Evolutionary conservation across 2,113 vertebrate genomes (phyloP).

Genomic region (Bothrops jararaca): DNA sequence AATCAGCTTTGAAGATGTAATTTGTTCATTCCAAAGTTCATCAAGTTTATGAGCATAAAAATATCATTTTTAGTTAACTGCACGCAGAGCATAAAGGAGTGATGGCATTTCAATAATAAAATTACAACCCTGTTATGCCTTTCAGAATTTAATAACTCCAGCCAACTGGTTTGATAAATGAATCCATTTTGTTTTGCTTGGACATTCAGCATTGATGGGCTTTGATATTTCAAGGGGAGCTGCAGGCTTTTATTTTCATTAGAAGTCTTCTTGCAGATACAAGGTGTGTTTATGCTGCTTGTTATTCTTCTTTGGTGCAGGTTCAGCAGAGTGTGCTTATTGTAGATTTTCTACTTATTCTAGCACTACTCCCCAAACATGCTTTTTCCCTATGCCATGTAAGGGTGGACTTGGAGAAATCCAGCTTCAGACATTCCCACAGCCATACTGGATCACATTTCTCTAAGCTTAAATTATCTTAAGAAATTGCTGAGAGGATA

Average conservation of each 20-base stretch:
- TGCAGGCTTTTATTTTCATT: conserved; percentile 22
- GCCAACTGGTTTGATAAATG: conserved; percentile 5
- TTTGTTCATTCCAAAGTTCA: neutral
- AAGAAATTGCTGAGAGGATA: neutral
- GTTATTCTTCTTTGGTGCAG: neutral
- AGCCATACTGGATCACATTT: neutral
- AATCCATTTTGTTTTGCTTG: conserved; percentile 39
- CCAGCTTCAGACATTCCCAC: neutral
- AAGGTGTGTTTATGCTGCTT: neutral
- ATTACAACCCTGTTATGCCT: neutral
- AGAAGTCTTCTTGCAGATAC: conserved; percentile 35
- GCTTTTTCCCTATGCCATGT: neutral
- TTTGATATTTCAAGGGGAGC: conserved; percentile 30
- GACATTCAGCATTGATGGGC: conserved; percentile 19
- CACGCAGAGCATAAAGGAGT: conserved; percentile 30
- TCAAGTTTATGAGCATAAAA: neutral
- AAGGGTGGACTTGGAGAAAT: neutral
- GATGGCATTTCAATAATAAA: conserved; percentile 18
- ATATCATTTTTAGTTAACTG: neutral
- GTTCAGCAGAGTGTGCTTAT: neutral
- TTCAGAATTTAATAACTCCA: conserved; percentile 19
- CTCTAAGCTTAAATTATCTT: neutral
- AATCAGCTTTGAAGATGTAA: neutral
- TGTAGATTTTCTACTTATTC: neutral
- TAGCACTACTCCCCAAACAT: neutral